A percentile compares a stretch with the other conserved stretches of the same genome.
Conservation (phyloP, 1,140 invertebrate species). For the Cotesia vestalis region DNA sequence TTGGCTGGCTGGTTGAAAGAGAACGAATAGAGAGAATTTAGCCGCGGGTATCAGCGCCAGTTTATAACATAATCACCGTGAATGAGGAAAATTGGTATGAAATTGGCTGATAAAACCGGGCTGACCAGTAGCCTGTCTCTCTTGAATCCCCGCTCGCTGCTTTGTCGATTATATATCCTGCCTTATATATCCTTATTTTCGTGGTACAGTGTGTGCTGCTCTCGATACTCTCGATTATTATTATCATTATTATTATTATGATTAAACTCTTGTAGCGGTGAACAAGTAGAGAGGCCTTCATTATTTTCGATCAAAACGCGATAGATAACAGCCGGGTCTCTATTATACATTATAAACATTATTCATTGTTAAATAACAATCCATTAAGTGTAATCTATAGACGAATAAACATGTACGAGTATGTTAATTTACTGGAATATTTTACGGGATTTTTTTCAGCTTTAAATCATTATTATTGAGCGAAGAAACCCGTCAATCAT, state of each 20-base stretch:
- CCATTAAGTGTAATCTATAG: not conserved
- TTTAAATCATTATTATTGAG: not conserved
- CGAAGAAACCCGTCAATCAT: not conserved
- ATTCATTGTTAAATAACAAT: constrained; percentile 45
- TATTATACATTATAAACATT: constrained; percentile 64
- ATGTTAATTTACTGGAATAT: not conserved
- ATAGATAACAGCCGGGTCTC: constrained; percentile 53
- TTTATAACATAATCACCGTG: constrained; percentile 59
- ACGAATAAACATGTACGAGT: not conserved
- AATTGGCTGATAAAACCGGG: constrained; percentile 59
- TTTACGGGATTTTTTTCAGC: not conserved
- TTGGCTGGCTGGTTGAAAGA: constrained; percentile 14
- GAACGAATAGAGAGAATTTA: constrained; percentile 42
- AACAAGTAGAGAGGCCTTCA: constrained; percentile 41
- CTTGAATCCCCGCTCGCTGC: constrained; percentile 16
- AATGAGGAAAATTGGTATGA: constrained; percentile 67
- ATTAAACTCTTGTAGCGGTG: no score
- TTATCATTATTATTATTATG: not conserved
- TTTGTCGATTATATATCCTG: not conserved
- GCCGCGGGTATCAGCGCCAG: constrained; percentile 43
- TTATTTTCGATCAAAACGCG: constrained; percentile 64
- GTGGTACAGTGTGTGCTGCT: not conserved
- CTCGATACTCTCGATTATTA: constrained; percentile 13
- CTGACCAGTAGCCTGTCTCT: constrained; percentile 39
- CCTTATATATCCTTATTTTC: constrained; percentile 1